A percentile compares a stretch with the other conserved stretches of the same genome.
These are phyloP conservation scores for Anthopleura sola DNA, from an alignment of 64 coral and sea anemone species.

Conservation along the genomic window DNA sequence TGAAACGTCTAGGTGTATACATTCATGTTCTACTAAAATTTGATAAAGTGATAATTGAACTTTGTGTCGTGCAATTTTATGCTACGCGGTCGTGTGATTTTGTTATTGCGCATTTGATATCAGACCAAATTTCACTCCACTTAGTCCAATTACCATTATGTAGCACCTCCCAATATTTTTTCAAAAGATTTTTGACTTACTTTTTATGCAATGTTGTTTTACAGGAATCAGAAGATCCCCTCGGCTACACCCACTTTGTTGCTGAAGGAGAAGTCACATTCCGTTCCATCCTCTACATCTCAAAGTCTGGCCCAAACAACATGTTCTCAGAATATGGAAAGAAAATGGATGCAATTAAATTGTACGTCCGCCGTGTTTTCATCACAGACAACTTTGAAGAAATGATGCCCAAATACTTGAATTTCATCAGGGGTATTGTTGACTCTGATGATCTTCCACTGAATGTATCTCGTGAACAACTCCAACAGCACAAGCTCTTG, in stretches of 20 bases:
- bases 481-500: slow-evolving; percentile 95
- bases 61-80: too few relatives aligned
- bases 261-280: slow-evolving; percentile 98
- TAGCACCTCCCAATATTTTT: too few relatives aligned
- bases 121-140: too few relatives aligned
- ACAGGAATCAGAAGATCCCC: slow-evolving; percentile 90
- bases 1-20: too few relatives aligned
- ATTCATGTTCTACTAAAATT: too few relatives aligned
- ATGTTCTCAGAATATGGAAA: slow-evolving; percentile 98
- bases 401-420: slow-evolving; percentile 98
- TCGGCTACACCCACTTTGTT: slow-evolving; percentile 90
- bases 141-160: too few relatives aligned
- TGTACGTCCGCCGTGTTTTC: slow-evolving; percentile 97
- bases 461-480: slow-evolving; percentile 93
- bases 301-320: slow-evolving; percentile 67
- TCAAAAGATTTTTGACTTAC: too few relatives aligned
- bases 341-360: slow-evolving; percentile 92
- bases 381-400: slow-evolving; percentile 99
- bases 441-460: slow-evolving; percentile 96
- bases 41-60: too few relatives aligned
- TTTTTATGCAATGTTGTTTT: not conserved
- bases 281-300: slow-evolving; percentile 93
- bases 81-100: too few relatives aligned
- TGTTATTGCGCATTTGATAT: too few relatives aligned
- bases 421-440: slow-evolving; percentile 85